Conservation (phyloP, 2,797 vertebrate species). For the Pachyuromys duprasi region DNA sequence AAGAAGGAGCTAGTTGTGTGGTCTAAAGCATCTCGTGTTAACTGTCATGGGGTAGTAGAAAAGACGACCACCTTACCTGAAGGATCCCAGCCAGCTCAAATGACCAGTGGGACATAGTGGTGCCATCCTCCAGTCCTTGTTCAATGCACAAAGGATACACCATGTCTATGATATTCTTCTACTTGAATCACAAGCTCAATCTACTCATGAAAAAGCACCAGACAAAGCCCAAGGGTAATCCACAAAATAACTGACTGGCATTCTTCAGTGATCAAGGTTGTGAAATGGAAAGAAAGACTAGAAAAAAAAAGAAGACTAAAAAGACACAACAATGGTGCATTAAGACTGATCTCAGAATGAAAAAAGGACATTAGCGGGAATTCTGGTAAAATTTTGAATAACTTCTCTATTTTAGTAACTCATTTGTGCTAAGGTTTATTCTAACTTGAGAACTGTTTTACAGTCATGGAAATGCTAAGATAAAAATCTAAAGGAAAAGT, state of each 20-base stretch:
- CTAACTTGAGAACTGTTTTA: not conserved
- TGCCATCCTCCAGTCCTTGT: not conserved
- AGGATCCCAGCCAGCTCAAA: not conserved
- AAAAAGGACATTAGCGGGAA: not conserved
- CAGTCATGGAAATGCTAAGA: not conserved
- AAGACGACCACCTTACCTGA: not conserved
- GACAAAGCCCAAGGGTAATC: not conserved
- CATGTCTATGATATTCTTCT: not conserved
- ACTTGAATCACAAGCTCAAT: conserved; percentile 9
- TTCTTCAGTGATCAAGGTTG: not conserved
- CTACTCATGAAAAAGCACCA: not conserved
- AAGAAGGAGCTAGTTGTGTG: not conserved
- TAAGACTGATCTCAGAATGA: not conserved
- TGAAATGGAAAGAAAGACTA: not conserved
- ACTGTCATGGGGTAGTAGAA: not conserved
- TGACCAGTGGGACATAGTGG: not conserved
- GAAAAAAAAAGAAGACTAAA: not conserved
- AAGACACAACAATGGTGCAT: not conserved
- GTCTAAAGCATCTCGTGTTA: conserved; percentile 30
- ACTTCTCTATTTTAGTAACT: conserved; percentile 8
- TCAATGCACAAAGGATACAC: not conserved
- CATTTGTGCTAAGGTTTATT: conserved; percentile 11
- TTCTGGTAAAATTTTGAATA: conserved; percentile 10
- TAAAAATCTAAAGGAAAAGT: not conserved
- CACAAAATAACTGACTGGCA: not conserved